phyloP scores from a whole-genome alignment of 1,140 invertebrate species.

The Drosophila pseudoananassae region DNA sequence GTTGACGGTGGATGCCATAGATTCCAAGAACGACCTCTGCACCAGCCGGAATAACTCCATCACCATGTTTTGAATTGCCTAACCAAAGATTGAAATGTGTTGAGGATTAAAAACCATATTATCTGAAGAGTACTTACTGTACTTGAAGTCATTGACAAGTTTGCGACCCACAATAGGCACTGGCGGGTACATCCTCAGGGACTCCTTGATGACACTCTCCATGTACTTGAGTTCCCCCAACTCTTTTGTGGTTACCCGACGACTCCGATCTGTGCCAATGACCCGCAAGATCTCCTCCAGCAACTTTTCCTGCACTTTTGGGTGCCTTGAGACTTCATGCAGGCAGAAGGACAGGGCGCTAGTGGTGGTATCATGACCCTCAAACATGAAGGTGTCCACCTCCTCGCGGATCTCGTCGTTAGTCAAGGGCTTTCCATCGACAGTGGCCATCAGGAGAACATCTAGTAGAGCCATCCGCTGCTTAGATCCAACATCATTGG shows the following conservation, averaged over 20 bases:
- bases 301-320: slow-evolving; percentile 66
- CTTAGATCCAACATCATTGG: slow-evolving; percentile 72
- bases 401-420: slow-evolving; percentile 88
- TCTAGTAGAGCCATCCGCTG: slow-evolving; percentile 89
- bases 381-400: slow-evolving; percentile 90
- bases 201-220: slow-evolving; percentile 90
- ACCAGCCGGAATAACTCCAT: slow-evolving; percentile 60
- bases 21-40: slow-evolving; percentile 60
- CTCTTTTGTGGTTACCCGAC: slow-evolving; percentile 84
- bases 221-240: slow-evolving; percentile 88
- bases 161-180: slow-evolving; percentile 86
- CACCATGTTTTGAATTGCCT: slow-evolving; percentile 51
- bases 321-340: slow-evolving; percentile 55
- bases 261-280: slow-evolving; percentile 80
- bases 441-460: slow-evolving; percentile 86
- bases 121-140: slow-evolving; percentile 49
- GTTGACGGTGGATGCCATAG: slow-evolving; percentile 64
- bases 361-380: slow-evolving; percentile 83
- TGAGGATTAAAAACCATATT: background rate
- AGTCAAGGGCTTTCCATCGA: slow-evolving; percentile 85
- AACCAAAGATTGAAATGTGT: background rate
- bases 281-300: slow-evolving; percentile 80
- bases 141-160: slow-evolving; percentile 87
- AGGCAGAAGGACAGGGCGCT: slow-evolving; percentile 69
- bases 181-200: slow-evolving; percentile 88